Percentiles rank a stretch among this genome's conserved stretches.
These are phyloP conservation scores for Oconnorella tubifera DNA, from an alignment of 2,888 invertebrate genomes.

Conservation along the genomic window DNA sequence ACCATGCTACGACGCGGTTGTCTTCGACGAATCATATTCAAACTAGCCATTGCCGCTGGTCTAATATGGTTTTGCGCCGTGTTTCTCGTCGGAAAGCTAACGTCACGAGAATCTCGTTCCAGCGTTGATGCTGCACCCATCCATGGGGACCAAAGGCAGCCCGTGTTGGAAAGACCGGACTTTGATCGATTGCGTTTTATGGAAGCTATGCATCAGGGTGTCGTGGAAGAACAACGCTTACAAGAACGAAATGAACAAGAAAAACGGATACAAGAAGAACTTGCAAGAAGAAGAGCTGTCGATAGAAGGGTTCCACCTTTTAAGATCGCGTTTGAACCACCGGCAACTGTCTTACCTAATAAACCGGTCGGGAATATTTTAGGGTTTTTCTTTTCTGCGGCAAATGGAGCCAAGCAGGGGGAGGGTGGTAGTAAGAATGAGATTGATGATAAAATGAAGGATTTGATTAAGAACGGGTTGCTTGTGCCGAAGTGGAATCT, in stretches of 20 bases:
- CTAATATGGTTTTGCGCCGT: too few relatives aligned
- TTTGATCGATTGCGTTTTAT: slow-evolving; percentile 21
- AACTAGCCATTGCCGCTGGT: too few relatives aligned
- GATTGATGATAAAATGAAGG: slow-evolving; percentile 4
- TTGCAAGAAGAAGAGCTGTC: slow-evolving; percentile 1
- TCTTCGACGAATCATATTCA: too few relatives aligned
- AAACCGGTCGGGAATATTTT: neutral
- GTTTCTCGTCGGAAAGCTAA: too few relatives aligned
- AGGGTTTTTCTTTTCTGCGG: neutral
- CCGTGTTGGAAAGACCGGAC: slow-evolving; percentile 25
- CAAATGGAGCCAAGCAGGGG: neutral
- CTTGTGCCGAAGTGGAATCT: slow-evolving; percentile 21
- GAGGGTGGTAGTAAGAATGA: neutral
- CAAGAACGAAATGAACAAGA: neutral
- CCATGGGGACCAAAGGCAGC: too few relatives aligned
- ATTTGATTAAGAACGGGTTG: slow-evolving; percentile 15
- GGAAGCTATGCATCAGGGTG: slow-evolving; percentile 22
- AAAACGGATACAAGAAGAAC: slow-evolving; percentile 3
- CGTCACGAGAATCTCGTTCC: too few relatives aligned
- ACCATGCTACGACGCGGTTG: too few relatives aligned
- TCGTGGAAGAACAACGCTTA: neutral
- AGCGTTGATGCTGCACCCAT: too few relatives aligned
- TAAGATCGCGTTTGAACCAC: slow-evolving; percentile 4
- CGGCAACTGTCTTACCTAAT: neutral
- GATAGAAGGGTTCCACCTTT: slow-evolving; percentile 20